phyloP scores from a whole-genome alignment of 2,113 vertebrate species.

The Oceanites oceanicus region DNA sequence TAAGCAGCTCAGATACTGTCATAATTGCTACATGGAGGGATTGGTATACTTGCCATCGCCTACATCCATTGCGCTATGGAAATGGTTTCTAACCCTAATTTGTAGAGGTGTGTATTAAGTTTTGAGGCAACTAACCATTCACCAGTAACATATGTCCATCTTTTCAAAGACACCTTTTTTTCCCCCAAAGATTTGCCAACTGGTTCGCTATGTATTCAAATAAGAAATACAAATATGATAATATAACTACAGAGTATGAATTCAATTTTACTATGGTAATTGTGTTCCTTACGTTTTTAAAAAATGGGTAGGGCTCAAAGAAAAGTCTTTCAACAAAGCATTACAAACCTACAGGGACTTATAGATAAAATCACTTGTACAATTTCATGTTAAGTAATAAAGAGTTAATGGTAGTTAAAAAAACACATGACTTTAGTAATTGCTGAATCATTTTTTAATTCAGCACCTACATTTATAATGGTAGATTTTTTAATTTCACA shows the following conservation, averaged over 20 bases:
- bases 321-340: neutral
- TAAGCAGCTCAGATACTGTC: constrained; percentile 1
- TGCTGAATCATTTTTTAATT: constrained; percentile 60
- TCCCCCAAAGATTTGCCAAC: neutral
- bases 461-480: constrained; percentile 26
- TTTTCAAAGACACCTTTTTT: neutral
- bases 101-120: neutral
- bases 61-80: constrained; percentile 34
- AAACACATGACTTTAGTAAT: constrained; percentile 20
- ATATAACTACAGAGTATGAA: neutral
- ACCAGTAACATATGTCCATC: constrained; percentile 6
- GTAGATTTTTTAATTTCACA: constrained; percentile 46
- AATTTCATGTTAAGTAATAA: constrained; percentile 45
- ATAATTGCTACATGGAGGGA: constrained; percentile 47
- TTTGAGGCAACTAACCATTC: constrained; percentile 9
- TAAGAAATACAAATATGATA: neutral
- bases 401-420: constrained; percentile 68
- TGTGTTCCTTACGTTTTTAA: neutral
- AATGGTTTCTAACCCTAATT: neutral
- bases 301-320: neutral
- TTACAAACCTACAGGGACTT: constrained; percentile 37
- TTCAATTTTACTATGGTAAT: neutral
- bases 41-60: constrained; percentile 22
- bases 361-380: constrained; percentile 49
- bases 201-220: constrained; percentile 48